Conservation (phyloP, 2,797 vertebrate genomes). For the Rousettus madagascariensis region DNA sequence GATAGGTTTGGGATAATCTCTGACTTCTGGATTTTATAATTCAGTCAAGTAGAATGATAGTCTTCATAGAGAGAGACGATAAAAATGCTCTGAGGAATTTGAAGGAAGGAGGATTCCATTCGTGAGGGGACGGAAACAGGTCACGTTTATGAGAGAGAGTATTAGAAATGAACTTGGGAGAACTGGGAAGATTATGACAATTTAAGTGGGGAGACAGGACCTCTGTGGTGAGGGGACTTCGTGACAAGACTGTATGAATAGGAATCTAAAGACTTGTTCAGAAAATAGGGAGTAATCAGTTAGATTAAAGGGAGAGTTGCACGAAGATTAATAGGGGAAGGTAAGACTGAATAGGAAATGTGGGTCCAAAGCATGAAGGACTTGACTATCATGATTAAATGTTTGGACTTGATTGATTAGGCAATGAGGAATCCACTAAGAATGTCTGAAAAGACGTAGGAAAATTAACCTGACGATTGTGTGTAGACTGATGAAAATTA, state of each 20-base stretch:
- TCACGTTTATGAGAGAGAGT: neutral
- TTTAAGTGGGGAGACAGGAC: neutral
- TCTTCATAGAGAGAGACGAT: neutral
- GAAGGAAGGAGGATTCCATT: neutral
- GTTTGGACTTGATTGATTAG: neutral
- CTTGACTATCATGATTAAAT: neutral
- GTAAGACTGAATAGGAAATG: neutral
- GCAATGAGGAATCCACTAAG: neutral
- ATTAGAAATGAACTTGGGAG: neutral
- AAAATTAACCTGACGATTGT: neutral
- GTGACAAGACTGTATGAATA: neutral
- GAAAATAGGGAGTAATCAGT: neutral
- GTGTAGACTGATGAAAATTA: neutral
- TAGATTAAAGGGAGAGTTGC: neutral
- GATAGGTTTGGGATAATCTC: neutral
- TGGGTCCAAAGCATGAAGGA: neutral
- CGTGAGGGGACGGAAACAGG: neutral
- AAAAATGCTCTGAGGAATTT: neutral
- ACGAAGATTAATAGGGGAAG: neutral
- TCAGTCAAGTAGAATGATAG: neutral
- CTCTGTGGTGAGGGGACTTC: neutral
- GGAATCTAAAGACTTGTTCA: conserved; percentile 14
- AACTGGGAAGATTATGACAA: neutral
- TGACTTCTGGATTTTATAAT: neutral
- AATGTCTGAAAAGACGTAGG: neutral